phyloP scores from a whole-genome alignment of 2,113 vertebrate genomes.

The Geococcyx californianus region DNA sequence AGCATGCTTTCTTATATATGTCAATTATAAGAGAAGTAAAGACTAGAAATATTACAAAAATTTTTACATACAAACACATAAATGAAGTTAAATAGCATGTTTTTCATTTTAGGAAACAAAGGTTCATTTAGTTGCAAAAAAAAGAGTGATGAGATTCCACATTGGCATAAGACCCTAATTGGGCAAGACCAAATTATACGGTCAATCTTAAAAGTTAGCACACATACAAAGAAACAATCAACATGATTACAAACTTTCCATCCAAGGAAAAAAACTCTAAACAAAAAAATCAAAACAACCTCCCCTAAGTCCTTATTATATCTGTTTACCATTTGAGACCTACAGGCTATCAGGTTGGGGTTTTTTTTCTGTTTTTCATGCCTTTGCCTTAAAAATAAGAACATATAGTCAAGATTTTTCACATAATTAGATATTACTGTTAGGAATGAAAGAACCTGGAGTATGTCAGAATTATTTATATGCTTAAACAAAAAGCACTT shows the following conservation, averaged over 20 bases:
- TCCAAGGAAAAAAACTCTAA: background rate
- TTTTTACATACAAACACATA: background rate
- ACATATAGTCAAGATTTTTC: background rate
- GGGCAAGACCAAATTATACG: background rate
- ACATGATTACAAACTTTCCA: background rate
- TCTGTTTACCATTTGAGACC: background rate
- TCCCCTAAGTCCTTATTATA: background rate
- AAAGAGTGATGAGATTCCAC: background rate
- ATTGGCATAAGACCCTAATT: background rate
- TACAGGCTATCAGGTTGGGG: background rate
- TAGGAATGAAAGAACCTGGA: background rate
- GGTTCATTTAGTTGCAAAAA: background rate
- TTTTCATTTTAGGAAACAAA: background rate
- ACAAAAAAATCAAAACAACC: rapidly evolving
- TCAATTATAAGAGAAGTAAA: background rate
- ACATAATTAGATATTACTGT: background rate
- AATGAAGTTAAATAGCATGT: background rate
- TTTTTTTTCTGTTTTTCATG: background rate
- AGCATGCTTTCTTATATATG: background rate
- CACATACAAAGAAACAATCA: rapidly evolving
- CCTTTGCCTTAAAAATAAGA: background rate
- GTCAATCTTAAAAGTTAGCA: background rate
- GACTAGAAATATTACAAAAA: background rate
- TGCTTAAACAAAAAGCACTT: background rate
- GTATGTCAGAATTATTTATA: background rate